Conservation (phyloP, 2,888 invertebrate genomes). For the Ptilodon capucinus region DNA sequence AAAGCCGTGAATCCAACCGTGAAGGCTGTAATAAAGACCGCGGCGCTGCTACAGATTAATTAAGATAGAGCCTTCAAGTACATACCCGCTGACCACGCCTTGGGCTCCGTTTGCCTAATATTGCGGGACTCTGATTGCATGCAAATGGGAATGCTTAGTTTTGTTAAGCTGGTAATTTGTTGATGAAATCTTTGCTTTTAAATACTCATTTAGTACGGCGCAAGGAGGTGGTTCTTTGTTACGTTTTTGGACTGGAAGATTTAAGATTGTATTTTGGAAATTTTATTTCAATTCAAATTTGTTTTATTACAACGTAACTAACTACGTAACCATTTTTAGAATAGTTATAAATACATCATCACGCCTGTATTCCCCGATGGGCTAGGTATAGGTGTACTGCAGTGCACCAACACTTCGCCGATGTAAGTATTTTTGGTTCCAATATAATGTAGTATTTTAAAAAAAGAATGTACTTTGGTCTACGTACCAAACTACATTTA, state of each 20-base stretch:
- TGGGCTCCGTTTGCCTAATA: slow-evolving; percentile 43
- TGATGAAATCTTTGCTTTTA: background rate
- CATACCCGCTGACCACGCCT: slow-evolving; percentile 56
- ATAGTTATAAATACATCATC: too few species aligned
- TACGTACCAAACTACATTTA: too few species aligned
- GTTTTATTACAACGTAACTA: too few species aligned
- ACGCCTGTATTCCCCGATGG: too few species aligned
- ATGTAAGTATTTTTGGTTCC: too few species aligned
- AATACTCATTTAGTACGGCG: background rate
- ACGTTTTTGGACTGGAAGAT: background rate
- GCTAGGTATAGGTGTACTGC: too few species aligned
- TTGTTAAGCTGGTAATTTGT: background rate
- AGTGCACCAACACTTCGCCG: too few species aligned
- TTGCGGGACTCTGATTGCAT: slow-evolving; percentile 12
- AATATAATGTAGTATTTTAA: too few species aligned
- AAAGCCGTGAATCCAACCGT: slow-evolving; percentile 65
- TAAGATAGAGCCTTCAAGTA: slow-evolving; percentile 63
- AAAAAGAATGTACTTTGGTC: too few species aligned
- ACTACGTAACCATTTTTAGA: too few species aligned
- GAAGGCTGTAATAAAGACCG: slow-evolving; percentile 69
- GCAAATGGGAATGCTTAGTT: background rate
- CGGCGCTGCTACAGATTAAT: slow-evolving; percentile 62
- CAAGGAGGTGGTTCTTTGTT: background rate
- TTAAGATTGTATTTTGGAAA: too few species aligned
- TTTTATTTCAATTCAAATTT: too few species aligned